These are phyloP conservation scores for Oreohelix idahoensis DNA, from an alignment of 1,140 invertebrate genomes.

Conservation along the genomic window DNA sequence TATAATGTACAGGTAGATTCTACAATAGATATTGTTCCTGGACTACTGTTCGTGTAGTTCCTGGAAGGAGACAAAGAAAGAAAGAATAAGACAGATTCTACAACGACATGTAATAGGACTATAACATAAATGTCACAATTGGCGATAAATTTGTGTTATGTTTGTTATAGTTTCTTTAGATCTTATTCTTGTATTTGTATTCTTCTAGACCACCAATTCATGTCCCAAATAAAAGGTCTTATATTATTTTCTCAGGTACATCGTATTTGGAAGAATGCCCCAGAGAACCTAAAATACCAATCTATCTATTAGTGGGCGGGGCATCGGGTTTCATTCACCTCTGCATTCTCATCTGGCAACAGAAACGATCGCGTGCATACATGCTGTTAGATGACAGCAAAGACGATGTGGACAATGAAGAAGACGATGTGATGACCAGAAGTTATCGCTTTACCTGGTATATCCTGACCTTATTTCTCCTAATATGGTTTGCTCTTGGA, in stretches of 20 bases:
- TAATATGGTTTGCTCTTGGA: constrained; percentile 75
- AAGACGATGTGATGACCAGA: constrained; percentile 49
- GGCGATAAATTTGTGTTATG: too few relatives aligned
- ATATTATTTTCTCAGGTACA: constrained; percentile 38
- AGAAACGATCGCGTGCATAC: constrained; percentile 46
- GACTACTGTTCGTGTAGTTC: too few relatives aligned
- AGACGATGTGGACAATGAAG: constrained; percentile 36
- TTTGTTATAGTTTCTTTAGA: too few relatives aligned
- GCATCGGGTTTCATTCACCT: constrained; percentile 65
- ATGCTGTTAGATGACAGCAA: constrained; percentile 41
- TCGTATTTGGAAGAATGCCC: constrained; percentile 67
- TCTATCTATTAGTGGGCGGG: constrained; percentile 69
- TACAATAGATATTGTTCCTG: too few relatives aligned
- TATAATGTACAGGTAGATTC: too few relatives aligned
- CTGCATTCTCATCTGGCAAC: constrained; percentile 53
- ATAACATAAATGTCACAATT: too few relatives aligned
- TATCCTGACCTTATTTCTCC: constrained; percentile 72
- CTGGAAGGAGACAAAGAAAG: too few relatives aligned
- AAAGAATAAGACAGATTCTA: too few relatives aligned
- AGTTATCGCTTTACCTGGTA: constrained; percentile 50
- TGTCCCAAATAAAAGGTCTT: too few relatives aligned
- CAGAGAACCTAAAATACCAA: constrained; percentile 65
- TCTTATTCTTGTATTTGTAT: too few relatives aligned
- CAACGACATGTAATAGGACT: too few relatives aligned
- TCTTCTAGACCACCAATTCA: too few relatives aligned